Percentiles rank a stretch among this genome's conserved stretches.
These are phyloP conservation scores for Phrynocephalus versicolor DNA, from an alignment of 2,113 vertebrate species.

Conservation along the genomic window DNA sequence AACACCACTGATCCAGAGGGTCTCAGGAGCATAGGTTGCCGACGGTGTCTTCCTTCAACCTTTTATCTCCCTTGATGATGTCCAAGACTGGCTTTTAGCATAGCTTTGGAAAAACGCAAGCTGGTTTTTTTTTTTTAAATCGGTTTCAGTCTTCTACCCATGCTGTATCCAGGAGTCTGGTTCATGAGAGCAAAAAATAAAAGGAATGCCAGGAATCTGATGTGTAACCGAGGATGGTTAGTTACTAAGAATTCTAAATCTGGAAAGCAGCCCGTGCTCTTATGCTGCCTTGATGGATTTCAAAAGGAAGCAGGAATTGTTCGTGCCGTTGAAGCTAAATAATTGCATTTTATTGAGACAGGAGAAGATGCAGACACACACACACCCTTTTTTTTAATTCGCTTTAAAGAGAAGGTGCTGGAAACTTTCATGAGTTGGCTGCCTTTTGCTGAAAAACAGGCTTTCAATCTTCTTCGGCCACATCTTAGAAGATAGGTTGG, in stretches of 20 bases:
- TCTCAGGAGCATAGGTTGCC: neutral
- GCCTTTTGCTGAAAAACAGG: neutral
- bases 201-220: neutral
- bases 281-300: neutral
- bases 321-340: slow-evolving; percentile 9
- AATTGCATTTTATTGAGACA: neutral
- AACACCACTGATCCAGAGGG: too few relatives aligned
- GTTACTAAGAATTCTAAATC: neutral
- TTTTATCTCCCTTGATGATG: neutral
- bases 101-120: neutral
- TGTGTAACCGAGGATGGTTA: neutral
- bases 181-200: too few relatives aligned
- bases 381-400: neutral
- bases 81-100: neutral
- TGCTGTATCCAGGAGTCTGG: neutral
- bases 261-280: neutral
- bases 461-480: neutral
- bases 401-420: neutral
- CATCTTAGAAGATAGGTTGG: neutral
- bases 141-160: neutral
- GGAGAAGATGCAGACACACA: slow-evolving; percentile 9
- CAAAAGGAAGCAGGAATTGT: slow-evolving; percentile 13
- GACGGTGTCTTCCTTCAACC: neutral
- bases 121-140: neutral
- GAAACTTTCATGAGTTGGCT: neutral